phyloP scores from a whole-genome alignment of 2,797 vertebrate genomes.

The Pelobates cultripes region DNA sequence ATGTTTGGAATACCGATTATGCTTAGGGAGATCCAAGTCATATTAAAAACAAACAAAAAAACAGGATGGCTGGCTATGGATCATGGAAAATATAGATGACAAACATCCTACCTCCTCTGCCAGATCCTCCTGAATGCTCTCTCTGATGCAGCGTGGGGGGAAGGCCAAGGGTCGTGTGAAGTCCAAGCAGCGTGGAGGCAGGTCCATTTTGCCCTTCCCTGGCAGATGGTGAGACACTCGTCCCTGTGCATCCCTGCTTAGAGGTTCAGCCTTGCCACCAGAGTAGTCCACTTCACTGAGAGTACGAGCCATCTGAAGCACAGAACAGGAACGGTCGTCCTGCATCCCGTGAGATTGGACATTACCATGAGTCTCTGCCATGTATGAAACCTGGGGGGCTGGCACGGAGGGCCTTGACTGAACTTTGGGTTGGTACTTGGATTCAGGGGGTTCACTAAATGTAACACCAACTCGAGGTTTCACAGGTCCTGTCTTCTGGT shows the following conservation, averaged over 20 bases:
- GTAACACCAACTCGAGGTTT: conserved; percentile 16
- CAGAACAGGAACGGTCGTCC: conserved; percentile 93
- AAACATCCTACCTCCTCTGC: conserved; percentile 82
- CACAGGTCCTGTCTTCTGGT: conserved; percentile 46
- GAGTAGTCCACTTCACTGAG: conserved; percentile 91
- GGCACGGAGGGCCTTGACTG: conserved; percentile 63
- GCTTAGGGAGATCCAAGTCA: too few relatives aligned
- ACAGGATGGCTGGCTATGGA: too few relatives aligned
- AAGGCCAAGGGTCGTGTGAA: conserved; percentile 78
- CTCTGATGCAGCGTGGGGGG: conserved; percentile 85
- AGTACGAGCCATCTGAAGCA: conserved; percentile 95
- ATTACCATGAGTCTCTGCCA: conserved; percentile 51
- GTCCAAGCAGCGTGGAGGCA: conserved; percentile 70
- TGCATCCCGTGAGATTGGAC: conserved; percentile 56
- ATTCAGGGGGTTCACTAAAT: conserved; percentile 58
- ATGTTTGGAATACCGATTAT: too few relatives aligned
- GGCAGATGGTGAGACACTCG: conserved; percentile 65
- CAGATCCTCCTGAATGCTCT: conserved; percentile 91
- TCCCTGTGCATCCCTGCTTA: conserved; percentile 60
- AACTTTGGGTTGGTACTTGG: conserved; percentile 62
- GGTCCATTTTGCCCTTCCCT: conserved; percentile 62
- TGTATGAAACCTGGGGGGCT: conserved; percentile 40
- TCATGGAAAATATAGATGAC: too few relatives aligned
- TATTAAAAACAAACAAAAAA: too few relatives aligned
- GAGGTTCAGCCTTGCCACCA: conserved; percentile 24